A percentile compares a stretch with the other conserved stretches of the same genome.
These are phyloP conservation scores for Danio aesculapii DNA, from an alignment of 2,797 vertebrate species.

Conservation along the genomic window DNA sequence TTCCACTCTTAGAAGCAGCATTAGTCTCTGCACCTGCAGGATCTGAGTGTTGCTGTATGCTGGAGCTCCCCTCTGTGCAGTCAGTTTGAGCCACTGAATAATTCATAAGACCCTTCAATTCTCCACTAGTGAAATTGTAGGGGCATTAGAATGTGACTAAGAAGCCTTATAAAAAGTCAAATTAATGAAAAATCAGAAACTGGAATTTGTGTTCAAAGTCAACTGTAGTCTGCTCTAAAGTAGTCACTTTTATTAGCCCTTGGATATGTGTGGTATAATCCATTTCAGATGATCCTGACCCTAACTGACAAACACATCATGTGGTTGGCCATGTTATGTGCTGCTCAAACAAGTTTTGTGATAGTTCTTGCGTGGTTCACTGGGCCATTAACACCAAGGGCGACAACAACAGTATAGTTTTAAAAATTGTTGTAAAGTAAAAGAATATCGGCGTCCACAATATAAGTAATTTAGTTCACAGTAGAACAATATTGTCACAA, in stretches of 20 bases:
- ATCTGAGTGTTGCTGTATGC: constrained; percentile 28
- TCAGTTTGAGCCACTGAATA: constrained; percentile 56
- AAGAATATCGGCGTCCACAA: too few relatives aligned
- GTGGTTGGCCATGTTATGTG: too few relatives aligned
- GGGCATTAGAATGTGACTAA: constrained; percentile 20
- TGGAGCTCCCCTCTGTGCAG: constrained; percentile 52
- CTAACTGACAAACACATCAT: too few relatives aligned
- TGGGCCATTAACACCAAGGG: too few relatives aligned
- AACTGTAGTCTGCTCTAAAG: not conserved
- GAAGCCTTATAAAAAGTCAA: not conserved
- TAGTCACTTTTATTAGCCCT: not conserved
- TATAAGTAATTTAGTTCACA: too few relatives aligned
- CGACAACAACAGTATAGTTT: too few relatives aligned
- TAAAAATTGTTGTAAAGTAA: too few relatives aligned
- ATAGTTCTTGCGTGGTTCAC: too few relatives aligned
- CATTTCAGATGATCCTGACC: too few relatives aligned
- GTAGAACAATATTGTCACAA: too few relatives aligned
- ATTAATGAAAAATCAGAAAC: not conserved
- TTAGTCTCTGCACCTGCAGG: constrained; percentile 42
- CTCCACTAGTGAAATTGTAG: constrained; percentile 32
- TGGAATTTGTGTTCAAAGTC: not conserved
- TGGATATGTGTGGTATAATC: not conserved
- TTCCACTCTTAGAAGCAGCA: constrained; percentile 10
- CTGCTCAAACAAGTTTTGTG: too few relatives aligned
- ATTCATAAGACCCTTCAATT: constrained; percentile 58